phyloP scores from a whole-genome alignment of 1,140 invertebrate genomes.

The Aphidius gifuensis region DNA sequence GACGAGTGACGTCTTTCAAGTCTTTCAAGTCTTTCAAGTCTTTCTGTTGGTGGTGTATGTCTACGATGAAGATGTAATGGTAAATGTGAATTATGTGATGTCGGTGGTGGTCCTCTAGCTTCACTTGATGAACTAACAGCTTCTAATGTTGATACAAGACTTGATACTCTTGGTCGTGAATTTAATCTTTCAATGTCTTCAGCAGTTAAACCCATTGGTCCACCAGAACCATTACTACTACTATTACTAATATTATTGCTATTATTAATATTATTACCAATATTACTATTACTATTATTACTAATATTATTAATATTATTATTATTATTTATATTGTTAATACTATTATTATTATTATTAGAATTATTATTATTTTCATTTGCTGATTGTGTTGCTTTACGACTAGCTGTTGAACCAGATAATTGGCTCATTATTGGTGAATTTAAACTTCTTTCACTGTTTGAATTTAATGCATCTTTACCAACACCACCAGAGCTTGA shows the following conservation, averaged over 20 bases:
- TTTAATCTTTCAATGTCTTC: slow-evolving; percentile 92
- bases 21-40: slow-evolving; percentile 58
- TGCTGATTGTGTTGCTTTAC: slow-evolving; percentile 58
- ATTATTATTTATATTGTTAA: too few species aligned
- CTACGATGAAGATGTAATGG: slow-evolving; percentile 61
- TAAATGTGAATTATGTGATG: slow-evolving; percentile 56
- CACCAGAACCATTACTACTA: slow-evolving; percentile 52
- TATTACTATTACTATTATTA: too few species aligned
- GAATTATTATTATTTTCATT: slow-evolving; percentile 55
- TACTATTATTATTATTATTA: too few species aligned
- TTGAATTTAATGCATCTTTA: slow-evolving; percentile 79
- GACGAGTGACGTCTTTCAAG: slow-evolving; percentile 72
- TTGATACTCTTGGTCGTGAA: slow-evolving; percentile 78
- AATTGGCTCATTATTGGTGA: slow-evolving; percentile 88
- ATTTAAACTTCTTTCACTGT: slow-evolving; percentile 85
- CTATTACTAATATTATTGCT: slow-evolving; percentile 53
- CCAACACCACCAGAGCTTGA: slow-evolving; percentile 81
- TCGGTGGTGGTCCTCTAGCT: slow-evolving; percentile 65
- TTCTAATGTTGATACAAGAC: slow-evolving; percentile 87
- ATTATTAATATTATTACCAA: slow-evolving; percentile 55
- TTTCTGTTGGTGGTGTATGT: slow-evolving; percentile 67
- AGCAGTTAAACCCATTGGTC: slow-evolving; percentile 79
- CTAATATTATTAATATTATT: too few species aligned
- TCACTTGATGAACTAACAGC: slow-evolving; percentile 90
- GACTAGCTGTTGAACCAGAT: slow-evolving; percentile 73